Base-by-base conservation (phyloP, 2,888 invertebrate genomes). In the Entomobrya proxima region DNA sequence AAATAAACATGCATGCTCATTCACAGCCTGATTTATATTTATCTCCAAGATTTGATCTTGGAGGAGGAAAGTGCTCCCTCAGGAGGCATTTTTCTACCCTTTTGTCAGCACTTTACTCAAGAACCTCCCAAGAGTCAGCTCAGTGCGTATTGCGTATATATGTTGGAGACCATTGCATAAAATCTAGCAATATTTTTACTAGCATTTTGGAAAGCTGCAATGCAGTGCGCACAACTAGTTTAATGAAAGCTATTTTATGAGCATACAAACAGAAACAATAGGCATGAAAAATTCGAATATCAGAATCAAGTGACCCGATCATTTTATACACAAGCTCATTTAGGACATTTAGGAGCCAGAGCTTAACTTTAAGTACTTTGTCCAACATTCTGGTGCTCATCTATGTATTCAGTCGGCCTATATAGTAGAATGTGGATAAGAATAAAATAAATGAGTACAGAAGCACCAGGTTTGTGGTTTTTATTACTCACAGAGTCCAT, bases 51-150 rank as follows among this genome's bases (percentile, higher is more conserved):
- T 85, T 85, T 87, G 85, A 87, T 87, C 87, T 85, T 72, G 58
- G 78, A 76, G 50, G 67, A 75, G 85, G 44, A 85, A 87, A 87
- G 85, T 85, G 85, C 83, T 87, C 87, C 87, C 87, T 76, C 30
- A 82, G 83, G 85, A 87, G 30, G 72, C 83, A 83, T 83, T 76
- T 80, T 80, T 80, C 35, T 67, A 61, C 52, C 83, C 75, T 86
- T 76, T 83, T 69, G 79, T 83, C 78, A 82, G 81, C 81, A 75
- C 77, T 77, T 69, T 24, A n/a, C 37, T 67, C 40, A 81, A 74
- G 61, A 81, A 72, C 24, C 58, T 44, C 81, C 67, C 40, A 24
- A 74, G 32, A 47, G 47, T 3, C 7, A 11, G 11, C 18, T 4
- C 2, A 24, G 37, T 67, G 40, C 40, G 67, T 40, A 67, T 40